Percentiles rank a stretch among this genome's conserved stretches.
Conservation (phyloP, 1,140 invertebrate genomes). For the Diprion similis region DNA sequence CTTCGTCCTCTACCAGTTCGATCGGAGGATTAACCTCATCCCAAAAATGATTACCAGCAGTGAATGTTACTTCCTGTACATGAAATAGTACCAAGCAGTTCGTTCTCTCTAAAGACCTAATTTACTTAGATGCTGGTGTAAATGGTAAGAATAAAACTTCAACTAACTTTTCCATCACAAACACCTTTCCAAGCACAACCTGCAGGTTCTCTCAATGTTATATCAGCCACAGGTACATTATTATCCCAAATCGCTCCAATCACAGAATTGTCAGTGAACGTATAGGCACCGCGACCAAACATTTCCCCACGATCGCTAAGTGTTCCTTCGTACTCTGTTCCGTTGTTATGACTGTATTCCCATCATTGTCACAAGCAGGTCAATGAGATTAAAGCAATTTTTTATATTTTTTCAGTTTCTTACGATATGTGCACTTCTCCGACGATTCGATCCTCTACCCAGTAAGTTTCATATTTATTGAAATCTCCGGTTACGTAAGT, state of each 20-base stretch:
- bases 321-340: conserved; percentile 33
- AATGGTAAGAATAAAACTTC: neutral
- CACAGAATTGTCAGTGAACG: conserved; percentile 35
- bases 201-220: conserved; percentile 30
- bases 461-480: conserved; percentile 34
- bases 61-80: conserved; percentile 30
- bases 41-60: conserved; percentile 37
- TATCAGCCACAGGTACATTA: conserved; percentile 31
- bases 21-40: conserved; percentile 5
- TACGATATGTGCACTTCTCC: conserved; percentile 29
- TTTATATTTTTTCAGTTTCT: neutral
- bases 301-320: conserved; percentile 28
- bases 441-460: conserved; percentile 29
- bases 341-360: conserved; percentile 30
- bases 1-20: neutral
- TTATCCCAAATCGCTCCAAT: conserved; percentile 30
- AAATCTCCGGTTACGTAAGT: conserved; percentile 35
- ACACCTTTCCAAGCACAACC: conserved; percentile 31
- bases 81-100: neutral
- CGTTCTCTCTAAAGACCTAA: too few species aligned
- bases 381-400: neutral
- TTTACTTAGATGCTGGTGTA: neutral
- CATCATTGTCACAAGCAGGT: neutral
- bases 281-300: conserved; percentile 32
- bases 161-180: conserved; percentile 15